Conservation (phyloP, 2,113 vertebrate genomes). For the Sisor rabdophorus region DNA sequence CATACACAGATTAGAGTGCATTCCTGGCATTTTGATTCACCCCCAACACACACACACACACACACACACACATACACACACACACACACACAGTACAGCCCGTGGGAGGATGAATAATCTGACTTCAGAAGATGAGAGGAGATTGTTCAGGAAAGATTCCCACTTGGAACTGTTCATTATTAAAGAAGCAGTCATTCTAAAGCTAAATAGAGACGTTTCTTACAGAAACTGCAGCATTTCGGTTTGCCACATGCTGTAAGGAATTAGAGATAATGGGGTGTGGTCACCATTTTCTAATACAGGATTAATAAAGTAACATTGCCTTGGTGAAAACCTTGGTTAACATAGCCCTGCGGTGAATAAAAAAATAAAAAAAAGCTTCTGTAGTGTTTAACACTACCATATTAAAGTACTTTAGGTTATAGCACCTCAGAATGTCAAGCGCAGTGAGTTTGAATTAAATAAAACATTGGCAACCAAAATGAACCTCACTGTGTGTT, state of each 20-base stretch:
- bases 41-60: constrained; percentile 8
- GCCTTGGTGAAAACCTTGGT: too few species aligned
- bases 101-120: constrained; percentile 36
- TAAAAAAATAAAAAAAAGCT: too few species aligned
- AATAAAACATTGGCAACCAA: neutral
- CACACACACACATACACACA: constrained; percentile 15
- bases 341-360: too few species aligned
- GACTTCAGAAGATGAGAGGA: constrained; percentile 23
- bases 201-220: neutral
- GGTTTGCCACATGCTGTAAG: neutral
- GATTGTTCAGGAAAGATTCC: constrained; percentile 1
- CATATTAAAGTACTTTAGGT: neutral
- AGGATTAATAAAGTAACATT: neutral
- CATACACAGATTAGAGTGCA: constrained; percentile 5
- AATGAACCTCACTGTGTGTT: neutral
- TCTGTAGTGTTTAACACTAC: neutral
- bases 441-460: neutral
- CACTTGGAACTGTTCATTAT: neutral
- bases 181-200: neutral
- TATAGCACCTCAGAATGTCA: neutral
- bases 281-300: neutral
- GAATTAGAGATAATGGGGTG: neutral
- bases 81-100: constrained; percentile 10
- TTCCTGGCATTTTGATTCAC: constrained; percentile 30
- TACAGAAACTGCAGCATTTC: neutral